phyloP scores from a whole-genome alignment of 2,888 invertebrate genomes.

The Drosophila longiperda region DNA sequence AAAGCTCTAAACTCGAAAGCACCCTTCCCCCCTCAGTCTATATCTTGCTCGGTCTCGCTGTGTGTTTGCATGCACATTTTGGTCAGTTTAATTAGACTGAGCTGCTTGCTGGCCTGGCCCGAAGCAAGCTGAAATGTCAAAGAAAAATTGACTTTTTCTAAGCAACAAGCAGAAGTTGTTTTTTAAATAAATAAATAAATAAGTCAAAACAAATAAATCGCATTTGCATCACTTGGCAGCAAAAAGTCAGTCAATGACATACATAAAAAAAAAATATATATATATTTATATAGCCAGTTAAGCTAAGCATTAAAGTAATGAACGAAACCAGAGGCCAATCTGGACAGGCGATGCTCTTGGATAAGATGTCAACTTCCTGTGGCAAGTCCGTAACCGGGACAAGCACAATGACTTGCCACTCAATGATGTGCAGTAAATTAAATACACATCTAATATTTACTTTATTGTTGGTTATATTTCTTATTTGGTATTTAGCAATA shows the following conservation, averaged over 20 bases:
- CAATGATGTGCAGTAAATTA: background rate
- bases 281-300: background rate
- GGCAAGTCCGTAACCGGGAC: background rate
- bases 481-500: too few species aligned
- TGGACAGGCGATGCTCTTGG: background rate
- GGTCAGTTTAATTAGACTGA: conserved; percentile 46
- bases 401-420: background rate
- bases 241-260: background rate
- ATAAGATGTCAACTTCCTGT: background rate
- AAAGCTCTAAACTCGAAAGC: background rate
- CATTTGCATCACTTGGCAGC: background rate
- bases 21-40: background rate
- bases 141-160: background rate
- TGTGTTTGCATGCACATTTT: conserved; percentile 34
- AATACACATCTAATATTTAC: background rate
- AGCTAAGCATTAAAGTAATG: background rate
- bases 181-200: conserved; percentile 12
- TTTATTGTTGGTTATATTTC: background rate
- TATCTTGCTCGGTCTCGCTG: background rate
- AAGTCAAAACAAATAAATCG: conserved; percentile 15
- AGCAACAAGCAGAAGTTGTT: background rate
- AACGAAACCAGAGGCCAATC: background rate
- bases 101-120: conserved; percentile 18
- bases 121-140: conserved; percentile 15
- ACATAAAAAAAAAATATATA: background rate